Conservation (phyloP, 1,140 invertebrate genomes). For the Camponotus pennsylvanicus region DNA sequence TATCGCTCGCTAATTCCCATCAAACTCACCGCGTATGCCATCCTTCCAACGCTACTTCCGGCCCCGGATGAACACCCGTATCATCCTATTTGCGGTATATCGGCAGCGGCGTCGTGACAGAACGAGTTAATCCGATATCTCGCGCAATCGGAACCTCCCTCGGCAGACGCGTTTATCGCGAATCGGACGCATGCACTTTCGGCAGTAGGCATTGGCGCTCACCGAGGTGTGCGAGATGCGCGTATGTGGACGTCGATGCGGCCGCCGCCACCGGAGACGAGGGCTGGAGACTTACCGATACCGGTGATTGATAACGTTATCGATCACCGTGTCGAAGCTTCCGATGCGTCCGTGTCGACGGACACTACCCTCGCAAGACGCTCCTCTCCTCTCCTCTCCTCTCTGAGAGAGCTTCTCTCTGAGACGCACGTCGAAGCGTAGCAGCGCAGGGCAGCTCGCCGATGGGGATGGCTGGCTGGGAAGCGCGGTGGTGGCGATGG, state of each 20-base stretch:
- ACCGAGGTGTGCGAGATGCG: conserved; percentile 44
- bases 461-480: conserved; percentile 17
- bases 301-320: conserved; percentile 59
- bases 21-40: neutral
- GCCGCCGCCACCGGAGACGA: neutral
- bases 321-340: conserved; percentile 52
- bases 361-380: conserved; percentile 26
- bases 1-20: conserved; percentile 40
- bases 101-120: neutral
- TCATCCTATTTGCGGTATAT: neutral
- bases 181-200: conserved; percentile 37
- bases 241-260: neutral
- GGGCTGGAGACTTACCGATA: conserved; percentile 47
- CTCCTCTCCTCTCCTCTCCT: conserved; percentile 19
- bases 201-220: conserved; percentile 33
- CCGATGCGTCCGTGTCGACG: conserved; percentile 30
- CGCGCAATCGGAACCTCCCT: conserved; percentile 17
- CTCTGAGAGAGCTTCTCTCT: neutral
- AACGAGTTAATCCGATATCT: conserved; percentile 27
- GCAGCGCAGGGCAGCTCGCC: neutral
- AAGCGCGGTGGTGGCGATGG: neutral
- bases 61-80: neutral
- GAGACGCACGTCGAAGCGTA: conserved; percentile 31
- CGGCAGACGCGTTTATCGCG: conserved; percentile 40
- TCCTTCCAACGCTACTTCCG: conserved; percentile 10